These are phyloP conservation scores for Festucalex cinctus DNA, from an alignment of 2,113 vertebrate species.

Conservation along the genomic window DNA sequence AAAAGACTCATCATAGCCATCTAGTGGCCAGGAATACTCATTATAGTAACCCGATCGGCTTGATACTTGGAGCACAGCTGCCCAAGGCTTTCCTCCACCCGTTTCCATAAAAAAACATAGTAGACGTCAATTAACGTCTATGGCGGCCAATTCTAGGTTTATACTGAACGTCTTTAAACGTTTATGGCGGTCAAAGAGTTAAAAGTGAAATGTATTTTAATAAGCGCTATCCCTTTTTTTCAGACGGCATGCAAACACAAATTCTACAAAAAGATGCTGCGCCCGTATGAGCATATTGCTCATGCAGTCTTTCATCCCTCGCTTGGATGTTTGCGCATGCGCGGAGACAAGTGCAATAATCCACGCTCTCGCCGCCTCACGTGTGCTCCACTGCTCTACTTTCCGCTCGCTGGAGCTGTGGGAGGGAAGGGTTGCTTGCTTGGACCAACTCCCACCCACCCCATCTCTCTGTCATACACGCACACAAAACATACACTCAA, in stretches of 20 bases:
- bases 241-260: neutral
- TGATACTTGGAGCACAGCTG: too few relatives aligned
- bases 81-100: too few relatives aligned
- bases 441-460: slow-evolving; percentile 15
- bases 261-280: slow-evolving; percentile 10
- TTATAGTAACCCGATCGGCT: too few relatives aligned
- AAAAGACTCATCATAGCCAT: too few relatives aligned
- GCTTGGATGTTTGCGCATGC: slow-evolving; percentile 40
- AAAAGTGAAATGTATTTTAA: neutral
- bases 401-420: slow-evolving; percentile 31
- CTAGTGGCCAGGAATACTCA: too few relatives aligned
- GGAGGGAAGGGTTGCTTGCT: slow-evolving; percentile 34
- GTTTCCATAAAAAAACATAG: too few relatives aligned
- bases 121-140: too few relatives aligned
- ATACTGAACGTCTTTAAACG: too few relatives aligned
- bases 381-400: slow-evolving; percentile 70
- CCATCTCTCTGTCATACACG: slow-evolving; percentile 6
- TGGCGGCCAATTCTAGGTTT: too few relatives aligned
- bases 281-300: slow-evolving; percentile 16
- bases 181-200: neutral
- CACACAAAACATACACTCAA: slow-evolving; percentile 1
- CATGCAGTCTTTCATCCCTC: slow-evolving; percentile 34
- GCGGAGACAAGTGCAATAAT: slow-evolving; percentile 37
- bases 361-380: slow-evolving; percentile 51
- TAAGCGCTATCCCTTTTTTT: neutral